Evolutionary conservation across 2,888 invertebrate species (phyloP), one percentile per base, ranked within the genome.

Genomic region (Netelia melanura): DNA sequence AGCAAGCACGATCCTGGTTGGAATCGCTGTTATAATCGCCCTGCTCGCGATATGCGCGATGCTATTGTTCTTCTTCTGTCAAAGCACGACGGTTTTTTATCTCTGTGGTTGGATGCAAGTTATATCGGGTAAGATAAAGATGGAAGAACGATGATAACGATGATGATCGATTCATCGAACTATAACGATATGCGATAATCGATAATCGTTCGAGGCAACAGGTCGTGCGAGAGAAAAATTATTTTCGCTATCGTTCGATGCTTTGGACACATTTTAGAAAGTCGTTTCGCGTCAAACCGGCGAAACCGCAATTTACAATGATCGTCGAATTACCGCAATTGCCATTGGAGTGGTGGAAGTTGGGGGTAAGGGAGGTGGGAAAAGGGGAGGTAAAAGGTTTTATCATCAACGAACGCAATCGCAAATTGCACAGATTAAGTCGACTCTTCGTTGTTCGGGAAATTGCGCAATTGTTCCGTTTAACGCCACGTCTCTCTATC

Each of bases 61-160:
- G 96, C 95, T 99, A 87, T 95, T 98, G 90, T 98, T 99, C 95
- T 97, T 98, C 94, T 98, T 98, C 94, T 97, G 98, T 94, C 97
- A 97, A 92, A 97, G 98, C 14, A 98, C 98, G 67, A 97, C 97
- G 74, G 98, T 99, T 72, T 98, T 98, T 94, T 97, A 98, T 92
- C 96, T 98, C 85, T 98, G 98, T 92, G 99, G 98, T 67, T 98
- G 98, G 98, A 95, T 99, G 95, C 99, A 99, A 94, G 95, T 98
- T n/a, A 95, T 98, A 89, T 98, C 98, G 92, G 98, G 99, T 99
- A 94, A 96, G 96, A 76, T 52, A 5, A 56, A n/a, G 58, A 43
- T 44, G 5, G 23, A 14, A 54, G 21, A n/a, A n/a, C 44, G 62
- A 2, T 9, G 54, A 52, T 48, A 70, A 70, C 44, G n/a, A 44